Percentiles rank a stretch among this genome's conserved stretches.
phyloP scores from a whole-genome alignment of 1,140 invertebrate genomes.

The Paraescarpia echinospica region DNA sequence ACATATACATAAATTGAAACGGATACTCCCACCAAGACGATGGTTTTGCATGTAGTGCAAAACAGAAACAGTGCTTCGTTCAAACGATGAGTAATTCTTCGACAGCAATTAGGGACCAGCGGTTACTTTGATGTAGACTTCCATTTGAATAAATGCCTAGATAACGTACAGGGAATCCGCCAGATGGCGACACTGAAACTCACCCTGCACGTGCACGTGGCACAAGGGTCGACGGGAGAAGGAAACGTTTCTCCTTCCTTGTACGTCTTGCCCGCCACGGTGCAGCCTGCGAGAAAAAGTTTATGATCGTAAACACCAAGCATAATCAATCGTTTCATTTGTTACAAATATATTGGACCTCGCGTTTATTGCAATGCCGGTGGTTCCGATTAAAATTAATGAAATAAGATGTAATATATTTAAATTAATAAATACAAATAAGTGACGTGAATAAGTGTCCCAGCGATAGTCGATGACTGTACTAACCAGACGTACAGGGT shows the following conservation, averaged over 20 bases:
- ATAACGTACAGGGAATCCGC: not conserved
- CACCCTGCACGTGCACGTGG: conserved; percentile 50
- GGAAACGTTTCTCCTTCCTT: conserved; percentile 44
- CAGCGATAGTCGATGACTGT: no score
- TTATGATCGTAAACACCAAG: not conserved
- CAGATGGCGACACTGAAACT: conserved; percentile 14
- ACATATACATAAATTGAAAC: no score
- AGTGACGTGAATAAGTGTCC: no score
- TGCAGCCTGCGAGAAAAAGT: conserved; percentile 42
- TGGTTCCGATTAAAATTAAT: no score
- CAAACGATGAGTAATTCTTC: not conserved
- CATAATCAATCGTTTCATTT: not conserved
- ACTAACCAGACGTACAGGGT: no score
- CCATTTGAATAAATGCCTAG: not conserved
- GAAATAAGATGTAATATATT: no score
- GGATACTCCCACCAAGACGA: no score
- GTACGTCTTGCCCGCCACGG: conserved; percentile 40
- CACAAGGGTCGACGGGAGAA: conserved; percentile 44
- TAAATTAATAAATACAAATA: no score
- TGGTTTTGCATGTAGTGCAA: no score
- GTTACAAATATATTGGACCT: not conserved
- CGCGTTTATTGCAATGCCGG: no score
- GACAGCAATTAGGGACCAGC: not conserved
- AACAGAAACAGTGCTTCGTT: not conserved
- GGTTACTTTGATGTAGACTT: not conserved